Percentiles rank a stretch among this genome's conserved stretches.
Conservation (phyloP, 2,888 invertebrate genomes). For the Ormyrus thymus region DNA sequence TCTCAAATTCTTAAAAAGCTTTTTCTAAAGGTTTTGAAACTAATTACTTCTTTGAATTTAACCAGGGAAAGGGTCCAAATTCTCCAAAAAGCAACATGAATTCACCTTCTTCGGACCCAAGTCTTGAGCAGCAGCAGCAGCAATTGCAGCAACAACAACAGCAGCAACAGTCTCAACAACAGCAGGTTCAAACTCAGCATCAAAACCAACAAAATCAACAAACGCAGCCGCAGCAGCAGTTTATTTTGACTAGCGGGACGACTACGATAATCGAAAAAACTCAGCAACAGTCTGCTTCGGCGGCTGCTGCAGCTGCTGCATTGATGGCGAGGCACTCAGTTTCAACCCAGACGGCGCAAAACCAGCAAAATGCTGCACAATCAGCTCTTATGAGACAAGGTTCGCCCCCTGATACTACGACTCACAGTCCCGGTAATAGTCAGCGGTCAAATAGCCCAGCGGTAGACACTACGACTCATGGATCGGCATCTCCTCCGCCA, state of each 20-base stretch:
- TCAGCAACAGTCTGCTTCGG: constrained; percentile 57
- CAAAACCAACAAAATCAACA: constrained; percentile 69
- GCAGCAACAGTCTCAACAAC: constrained; percentile 58
- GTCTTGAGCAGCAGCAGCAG: constrained; percentile 70
- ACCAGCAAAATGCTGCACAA: constrained; percentile 71
- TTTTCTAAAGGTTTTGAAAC: neutral
- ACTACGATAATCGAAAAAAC: constrained; percentile 57
- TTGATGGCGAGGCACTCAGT: constrained; percentile 80
- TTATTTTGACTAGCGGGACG: constrained; percentile 64
- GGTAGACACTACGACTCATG: constrained; percentile 73
- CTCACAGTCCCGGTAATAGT: constrained; percentile 82
- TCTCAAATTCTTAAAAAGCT: too few species aligned
- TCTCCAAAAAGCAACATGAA: constrained; percentile 68
- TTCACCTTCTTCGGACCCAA: constrained; percentile 69
- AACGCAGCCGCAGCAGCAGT: constrained; percentile 59
- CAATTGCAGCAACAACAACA: constrained; percentile 71
- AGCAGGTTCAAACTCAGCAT: constrained; percentile 69
- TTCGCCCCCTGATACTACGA: constrained; percentile 90
- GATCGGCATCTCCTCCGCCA: constrained; percentile 72
- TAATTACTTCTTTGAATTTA: neutral
- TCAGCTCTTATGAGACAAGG: constrained; percentile 74
- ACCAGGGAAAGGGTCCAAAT: constrained; percentile 66
- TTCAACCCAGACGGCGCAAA: constrained; percentile 83
- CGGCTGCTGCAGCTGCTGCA: constrained; percentile 64
- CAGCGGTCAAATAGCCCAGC: constrained; percentile 73